Conservation (phyloP, 2,797 vertebrate genomes). For the Euthynnus affinis region DNA sequence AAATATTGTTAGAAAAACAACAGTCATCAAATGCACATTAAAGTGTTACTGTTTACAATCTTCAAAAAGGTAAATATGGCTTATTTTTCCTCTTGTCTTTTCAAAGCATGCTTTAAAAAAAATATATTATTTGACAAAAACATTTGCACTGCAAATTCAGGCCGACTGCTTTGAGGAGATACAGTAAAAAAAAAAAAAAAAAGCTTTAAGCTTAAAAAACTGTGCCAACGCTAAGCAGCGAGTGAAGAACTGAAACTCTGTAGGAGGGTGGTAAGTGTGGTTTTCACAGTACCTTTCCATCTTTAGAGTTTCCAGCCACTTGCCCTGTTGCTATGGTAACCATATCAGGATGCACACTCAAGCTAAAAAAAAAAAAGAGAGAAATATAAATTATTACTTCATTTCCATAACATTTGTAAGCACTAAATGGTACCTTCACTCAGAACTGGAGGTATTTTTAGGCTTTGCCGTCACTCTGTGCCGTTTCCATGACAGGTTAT, state of each 20-base stretch:
- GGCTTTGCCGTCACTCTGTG: not conserved
- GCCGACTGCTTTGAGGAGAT: no score
- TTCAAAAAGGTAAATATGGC: no score
- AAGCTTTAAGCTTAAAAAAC: no score
- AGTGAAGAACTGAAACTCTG: not conserved
- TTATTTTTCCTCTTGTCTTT: no score
- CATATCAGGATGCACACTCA: conserved; percentile 94
- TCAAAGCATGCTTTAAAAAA: no score
- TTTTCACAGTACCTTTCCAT: conserved; percentile 89
- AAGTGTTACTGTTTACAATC: no score
- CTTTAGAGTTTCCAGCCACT: conserved; percentile 93
- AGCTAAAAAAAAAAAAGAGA: conserved; percentile 76
- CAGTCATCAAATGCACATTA: no score
- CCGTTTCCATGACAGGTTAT: not conserved
- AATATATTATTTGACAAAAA: no score
- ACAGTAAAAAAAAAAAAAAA: no score
- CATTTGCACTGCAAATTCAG: no score
- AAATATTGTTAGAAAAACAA: not conserved
- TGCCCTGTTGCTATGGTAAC: conserved; percentile 95
- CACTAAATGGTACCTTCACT: not conserved
- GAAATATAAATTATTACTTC: conserved; percentile 23
- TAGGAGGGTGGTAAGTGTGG: not conserved
- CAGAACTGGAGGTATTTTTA: not conserved
- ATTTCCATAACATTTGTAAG: not conserved
- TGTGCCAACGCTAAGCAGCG: not conserved